Conservation (phyloP, 2,888 invertebrate genomes). For the Ceriagrion tenellum region DNA sequence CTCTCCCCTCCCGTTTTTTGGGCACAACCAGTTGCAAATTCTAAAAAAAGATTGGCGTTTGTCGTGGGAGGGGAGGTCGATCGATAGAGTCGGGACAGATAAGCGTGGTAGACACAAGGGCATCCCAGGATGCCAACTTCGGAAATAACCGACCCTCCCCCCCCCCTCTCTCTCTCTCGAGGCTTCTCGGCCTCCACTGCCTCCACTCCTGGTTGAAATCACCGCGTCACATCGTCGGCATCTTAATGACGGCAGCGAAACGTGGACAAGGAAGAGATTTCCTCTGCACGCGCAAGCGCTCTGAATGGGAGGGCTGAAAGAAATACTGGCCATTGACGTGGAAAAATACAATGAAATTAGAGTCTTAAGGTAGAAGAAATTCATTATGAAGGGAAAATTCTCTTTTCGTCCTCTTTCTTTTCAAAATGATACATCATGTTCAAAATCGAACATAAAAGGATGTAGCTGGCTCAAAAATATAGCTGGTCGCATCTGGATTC, state of each 20-base stretch:
- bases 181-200: too few relatives aligned
- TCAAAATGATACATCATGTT: too few relatives aligned
- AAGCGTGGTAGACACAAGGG: slow-evolving; percentile 35
- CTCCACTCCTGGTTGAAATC: neutral
- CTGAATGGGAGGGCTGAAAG: too few relatives aligned
- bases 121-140: neutral
- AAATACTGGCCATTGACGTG: too few relatives aligned
- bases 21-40: slow-evolving; percentile 22
- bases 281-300: neutral
- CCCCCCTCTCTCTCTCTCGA: too few relatives aligned
- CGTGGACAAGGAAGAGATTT: neutral
- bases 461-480: too few relatives aligned
- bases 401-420: too few relatives aligned
- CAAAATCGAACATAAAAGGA: too few relatives aligned
- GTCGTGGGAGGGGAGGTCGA: neutral
- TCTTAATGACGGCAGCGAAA: neutral
- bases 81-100: slow-evolving; percentile 37
- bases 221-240: neutral
- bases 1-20: neutral
- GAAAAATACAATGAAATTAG: too few relatives aligned
- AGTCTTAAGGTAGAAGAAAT: too few relatives aligned
- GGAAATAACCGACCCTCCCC: neutral
- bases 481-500: too few relatives aligned
- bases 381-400: too few relatives aligned
- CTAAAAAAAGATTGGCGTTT: slow-evolving; percentile 28